Evolutionary conservation across 2,797 vertebrate genomes (phyloP), one percentile per base, ranked within the genome.

Genomic region (Platyrinchus mystaceus): DNA sequence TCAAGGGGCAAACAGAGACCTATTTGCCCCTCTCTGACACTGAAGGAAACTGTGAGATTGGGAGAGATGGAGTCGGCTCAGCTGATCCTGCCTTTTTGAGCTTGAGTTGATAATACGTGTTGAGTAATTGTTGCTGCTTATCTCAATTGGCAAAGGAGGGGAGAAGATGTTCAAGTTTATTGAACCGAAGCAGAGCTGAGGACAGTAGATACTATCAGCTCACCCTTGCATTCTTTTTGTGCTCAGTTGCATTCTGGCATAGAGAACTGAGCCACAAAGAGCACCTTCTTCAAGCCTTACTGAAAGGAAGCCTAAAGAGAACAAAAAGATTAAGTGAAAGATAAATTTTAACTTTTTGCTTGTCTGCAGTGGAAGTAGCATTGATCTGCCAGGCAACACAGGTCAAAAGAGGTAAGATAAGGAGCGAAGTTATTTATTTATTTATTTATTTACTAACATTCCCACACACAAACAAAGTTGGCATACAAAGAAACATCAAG

Each of bases 81-180:
- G 76, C 87, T 66, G 59, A 41, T 77, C 37, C 27, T 53, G 81
- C 20, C 24, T 77, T 91, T 90, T 37, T 76, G 58, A 93, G 91
- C 80, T 76, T 70, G 55, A 77, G 59, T 43, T 91, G 86, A 66
- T 84, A 55, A 84, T 44, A 41, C 81, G 55, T 95, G 93, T 80
- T 93, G 59, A 93, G 67, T 84, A 94, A 81, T 95, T 87, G 89
- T 85, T 94, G 58, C 73, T 96, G 67, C 87, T 95, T 97, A 83
- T 94, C 91, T 89, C 87, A 43, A 10, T 46, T 79, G 93, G 80
- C 76, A 86, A 64, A 94, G 81, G 93, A 73, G 59, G 52, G 66
- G 83, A 94, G 90, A 80, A 93, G 84, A 60, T 82, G 89, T 50
- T 85, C 56, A 56, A 93, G 87, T 93, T 78, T 81, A 94, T 56